Base-by-base conservation (phyloP, 2,888 invertebrate species). In the Drosophila diplacantha region DNA sequence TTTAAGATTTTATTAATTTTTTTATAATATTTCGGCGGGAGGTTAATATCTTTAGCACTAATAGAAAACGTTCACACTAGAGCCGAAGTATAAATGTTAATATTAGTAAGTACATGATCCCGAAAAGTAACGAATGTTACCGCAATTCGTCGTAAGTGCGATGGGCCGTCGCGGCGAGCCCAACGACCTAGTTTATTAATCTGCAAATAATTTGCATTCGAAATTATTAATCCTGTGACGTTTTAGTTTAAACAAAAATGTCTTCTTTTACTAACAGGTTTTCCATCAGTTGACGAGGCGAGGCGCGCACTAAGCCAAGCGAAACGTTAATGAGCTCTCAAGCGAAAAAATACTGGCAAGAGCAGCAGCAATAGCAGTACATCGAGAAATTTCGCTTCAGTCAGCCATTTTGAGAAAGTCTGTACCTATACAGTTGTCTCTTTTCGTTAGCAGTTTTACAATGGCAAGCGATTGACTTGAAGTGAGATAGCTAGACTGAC, bases 241-340 rank as follows among this genome's bases (percentile, higher is more conserved):
- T 67, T 61, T 70, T 62, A 59, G 71, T 70, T 69, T 72, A 69
- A 69, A 71, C 76, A 58, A 74, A 75, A 73, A 71, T 71, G 31
- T 31, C 29, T 65, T 67, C 54, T 62, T 71, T 74, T 74, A 74
- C 83, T 74, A 83, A 81, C 75, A 74, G 75, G 73, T 82, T 70
- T 56, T 46, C 44, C 44, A 46, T 29, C 63, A 63, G 70, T 31
- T 71, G 64, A 64, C 65, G 81, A 72, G 75, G 74, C 65, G 81
- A 72, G 77, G 75, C 75, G 74, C 75, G 77, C 81, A 81, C 78
- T 78, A 82, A 85, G 85, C 85, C 80, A 85, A 86, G 85, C 85
- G 85, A 85, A 85, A 86, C 86, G 83, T 72, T 85, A 85, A 85
- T 85, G 86, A 85, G 85, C 86, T 85, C 85, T 85, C 85, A 85